Conservation (phyloP, 1,140 invertebrate genomes). For the Holotrichia oblita region DNA sequence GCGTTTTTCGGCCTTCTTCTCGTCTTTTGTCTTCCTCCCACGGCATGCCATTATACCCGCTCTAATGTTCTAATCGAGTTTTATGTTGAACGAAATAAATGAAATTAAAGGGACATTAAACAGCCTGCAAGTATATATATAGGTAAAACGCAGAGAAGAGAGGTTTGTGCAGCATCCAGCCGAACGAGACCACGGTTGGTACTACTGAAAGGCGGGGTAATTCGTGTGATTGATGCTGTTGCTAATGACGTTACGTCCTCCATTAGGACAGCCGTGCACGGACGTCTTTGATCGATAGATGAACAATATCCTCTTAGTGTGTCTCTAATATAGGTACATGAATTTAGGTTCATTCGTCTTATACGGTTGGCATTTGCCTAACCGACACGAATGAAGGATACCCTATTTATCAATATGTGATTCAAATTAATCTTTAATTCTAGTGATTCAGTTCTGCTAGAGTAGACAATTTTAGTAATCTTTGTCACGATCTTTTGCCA, state of each 20-base stretch:
- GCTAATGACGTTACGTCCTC: conserved; percentile 42
- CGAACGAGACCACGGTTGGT: background rate
- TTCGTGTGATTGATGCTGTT: conserved; percentile 42
- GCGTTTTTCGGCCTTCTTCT: too few relatives aligned
- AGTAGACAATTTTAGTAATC: too few relatives aligned
- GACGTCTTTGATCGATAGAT: conserved; percentile 40
- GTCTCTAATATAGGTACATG: conserved; percentile 29
- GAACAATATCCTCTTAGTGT: conserved; percentile 37
- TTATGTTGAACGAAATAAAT: conserved; percentile 9
- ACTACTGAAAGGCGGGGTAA: conserved; percentile 42
- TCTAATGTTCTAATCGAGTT: conserved; percentile 24
- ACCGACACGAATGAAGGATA: too few relatives aligned
- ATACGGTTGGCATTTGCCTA: too few relatives aligned
- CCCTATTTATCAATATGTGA: too few relatives aligned
- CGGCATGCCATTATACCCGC: background rate
- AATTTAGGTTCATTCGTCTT: too few relatives aligned
- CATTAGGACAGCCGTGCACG: conserved; percentile 16
- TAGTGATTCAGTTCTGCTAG: too few relatives aligned
- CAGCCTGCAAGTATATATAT: too few relatives aligned
- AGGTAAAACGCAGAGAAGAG: background rate
- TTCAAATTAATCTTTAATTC: too few relatives aligned
- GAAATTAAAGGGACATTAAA: conserved; percentile 37
- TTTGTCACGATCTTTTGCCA: too few relatives aligned
- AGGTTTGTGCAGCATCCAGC: background rate
- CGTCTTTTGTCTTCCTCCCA: background rate